Base-by-base conservation (phyloP, 2,888 invertebrate genomes). In the Orgyia antiqua region DNA sequence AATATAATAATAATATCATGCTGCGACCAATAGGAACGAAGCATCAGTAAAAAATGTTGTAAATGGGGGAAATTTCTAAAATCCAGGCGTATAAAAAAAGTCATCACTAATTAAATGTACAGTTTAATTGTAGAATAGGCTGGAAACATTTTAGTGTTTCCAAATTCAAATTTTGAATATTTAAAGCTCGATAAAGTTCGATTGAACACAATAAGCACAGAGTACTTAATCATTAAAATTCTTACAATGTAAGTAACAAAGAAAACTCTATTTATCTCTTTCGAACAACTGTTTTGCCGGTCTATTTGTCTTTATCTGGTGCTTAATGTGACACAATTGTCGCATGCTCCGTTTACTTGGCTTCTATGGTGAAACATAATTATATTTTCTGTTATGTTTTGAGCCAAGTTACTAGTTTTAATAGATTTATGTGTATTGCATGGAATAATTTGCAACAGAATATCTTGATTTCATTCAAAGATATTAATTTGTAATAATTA, bases 251-350 rank as follows among this genome's bases (percentile, higher is more conserved):
- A 48, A 15, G 68, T 56, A 57, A 71, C 70, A 67, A 70, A 71
- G 72, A 69, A 66, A 72, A 68, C 51, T 48, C 60, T 66, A 65
- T 74, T 73, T 73, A 72, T 82, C 82, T 64, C 77, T 57, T 67
- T 83, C 78, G 54, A 59, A 61, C 76, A 62, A 63, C 65, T 59
- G 74, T 77, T 80, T 82, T 82, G 80, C 80, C 76, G 76, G 71
- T 79, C 77, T 82, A 82, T 83, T 82, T 82, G 79, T 83, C 82
- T 77, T 73, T 79, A 73, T 83, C 80, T 78, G 68, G 64, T 74
- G 65, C 58, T 60, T 79, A 82, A 82, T 80, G 80, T 80, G 83
- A 80, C 79, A 74, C 68, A 66, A 77, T 75, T 68, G 71, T 71
- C 69, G 73, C 71, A 80, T 69, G 80, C 73, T 73, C 80, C 68